Evolutionary conservation across 2,888 invertebrate genomes (phyloP).

Genomic region (Iphiclides podalirius): DNA sequence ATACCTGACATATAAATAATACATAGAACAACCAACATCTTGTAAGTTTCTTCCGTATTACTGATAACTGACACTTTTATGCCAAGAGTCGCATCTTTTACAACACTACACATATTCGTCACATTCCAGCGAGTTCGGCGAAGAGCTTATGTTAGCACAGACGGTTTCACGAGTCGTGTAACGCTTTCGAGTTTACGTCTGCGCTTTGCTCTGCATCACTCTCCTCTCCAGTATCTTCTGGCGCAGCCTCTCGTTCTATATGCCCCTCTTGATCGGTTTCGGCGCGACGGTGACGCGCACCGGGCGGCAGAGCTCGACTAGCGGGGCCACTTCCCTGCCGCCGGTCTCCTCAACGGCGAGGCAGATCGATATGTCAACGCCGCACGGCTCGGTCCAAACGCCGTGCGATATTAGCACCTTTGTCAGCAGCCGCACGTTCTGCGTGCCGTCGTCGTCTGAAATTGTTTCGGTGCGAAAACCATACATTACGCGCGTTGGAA

Average conservation of each 20-base stretch:
- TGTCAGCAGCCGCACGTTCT: slow-evolving; percentile 87
- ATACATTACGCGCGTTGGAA: too few species aligned
- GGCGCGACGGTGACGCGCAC: slow-evolving; percentile 93
- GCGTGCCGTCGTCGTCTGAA: slow-evolving; percentile 76
- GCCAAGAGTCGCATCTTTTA: too few species aligned
- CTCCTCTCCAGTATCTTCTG: neutral
- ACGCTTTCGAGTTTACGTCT: too few species aligned
- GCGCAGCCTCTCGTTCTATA: slow-evolving; percentile 46
- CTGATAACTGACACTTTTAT: too few species aligned
- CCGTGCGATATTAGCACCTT: slow-evolving; percentile 94
- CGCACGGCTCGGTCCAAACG: slow-evolving; percentile 95
- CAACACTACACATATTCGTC: too few species aligned
- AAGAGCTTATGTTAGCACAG: too few species aligned
- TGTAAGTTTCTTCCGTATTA: too few species aligned
- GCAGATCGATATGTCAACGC: slow-evolving; percentile 91
- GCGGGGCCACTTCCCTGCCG: slow-evolving; percentile 62
- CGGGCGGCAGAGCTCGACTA: slow-evolving; percentile 90
- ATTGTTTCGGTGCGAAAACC: too few species aligned
- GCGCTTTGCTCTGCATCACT: neutral
- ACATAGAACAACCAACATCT: too few species aligned
- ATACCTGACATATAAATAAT: too few species aligned
- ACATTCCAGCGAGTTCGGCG: too few species aligned
- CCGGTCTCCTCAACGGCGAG: slow-evolving; percentile 83
- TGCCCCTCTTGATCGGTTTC: slow-evolving; percentile 91
- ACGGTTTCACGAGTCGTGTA: too few species aligned